Conservation (phyloP, 2,113 vertebrate species). For the Phycodurus eques region DNA sequence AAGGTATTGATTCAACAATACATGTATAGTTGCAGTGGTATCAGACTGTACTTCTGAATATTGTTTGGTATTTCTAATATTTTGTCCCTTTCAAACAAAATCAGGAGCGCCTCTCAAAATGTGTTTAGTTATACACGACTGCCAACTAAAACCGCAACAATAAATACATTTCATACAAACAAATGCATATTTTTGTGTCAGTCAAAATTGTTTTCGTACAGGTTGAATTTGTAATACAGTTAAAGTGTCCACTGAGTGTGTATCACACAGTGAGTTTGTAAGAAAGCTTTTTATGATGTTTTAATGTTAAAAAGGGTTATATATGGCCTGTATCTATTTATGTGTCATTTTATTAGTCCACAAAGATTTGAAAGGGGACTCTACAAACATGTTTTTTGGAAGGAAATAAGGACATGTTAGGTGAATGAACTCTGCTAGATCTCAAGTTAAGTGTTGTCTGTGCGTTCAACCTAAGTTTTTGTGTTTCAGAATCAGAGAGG, state of each 20-base stretch:
- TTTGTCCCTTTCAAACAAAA: not conserved
- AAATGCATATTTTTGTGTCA: not conserved
- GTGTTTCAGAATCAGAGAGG: constrained; percentile 32
- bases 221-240: not conserved
- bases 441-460: not conserved
- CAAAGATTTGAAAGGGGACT: not conserved
- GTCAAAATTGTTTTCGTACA: not conserved
- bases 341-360: not conserved
- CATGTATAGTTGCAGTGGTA: no score
- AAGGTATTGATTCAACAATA: no score
- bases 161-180: not conserved
- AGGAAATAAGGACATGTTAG: not conserved
- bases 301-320: not conserved
- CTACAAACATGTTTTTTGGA: not conserved
- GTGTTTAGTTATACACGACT: no score
- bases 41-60: no score
- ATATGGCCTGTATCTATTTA: not conserved
- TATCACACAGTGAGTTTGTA: not conserved
- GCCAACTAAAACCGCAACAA: no score
- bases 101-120: not conserved
- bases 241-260: not conserved
- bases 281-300: not conserved
- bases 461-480: not conserved
- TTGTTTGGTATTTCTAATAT: not conserved
- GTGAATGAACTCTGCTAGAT: not conserved